These are phyloP conservation scores for Meghimatium bilineatum DNA, from an alignment of 2,888 invertebrate species.

Conservation along the genomic window DNA sequence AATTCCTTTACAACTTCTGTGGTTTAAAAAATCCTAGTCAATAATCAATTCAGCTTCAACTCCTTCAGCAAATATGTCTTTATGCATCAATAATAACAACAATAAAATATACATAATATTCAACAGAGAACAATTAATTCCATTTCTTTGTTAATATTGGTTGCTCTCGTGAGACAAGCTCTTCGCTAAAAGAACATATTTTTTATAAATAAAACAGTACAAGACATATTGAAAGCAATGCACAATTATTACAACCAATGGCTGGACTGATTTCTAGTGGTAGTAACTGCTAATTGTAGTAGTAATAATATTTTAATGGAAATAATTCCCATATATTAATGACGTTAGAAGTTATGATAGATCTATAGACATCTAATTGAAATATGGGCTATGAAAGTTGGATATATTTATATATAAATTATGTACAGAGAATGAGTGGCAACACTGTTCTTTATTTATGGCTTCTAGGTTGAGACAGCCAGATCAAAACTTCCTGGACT, in stretches of 20 bases:
- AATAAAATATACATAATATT: not conserved
- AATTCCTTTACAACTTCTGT: not conserved
- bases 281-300: not conserved
- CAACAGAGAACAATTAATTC: not conserved
- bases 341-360: slow-evolving; percentile 17
- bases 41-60: not conserved
- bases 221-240: slow-evolving; percentile 34
- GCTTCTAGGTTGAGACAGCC: not conserved
- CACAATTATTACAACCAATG: slow-evolving; percentile 38
- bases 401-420: slow-evolving; percentile 26
- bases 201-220: slow-evolving; percentile 9
- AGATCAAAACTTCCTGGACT: not conserved
- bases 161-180: not conserved
- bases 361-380: slow-evolving; percentile 19
- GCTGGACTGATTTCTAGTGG: not conserved
- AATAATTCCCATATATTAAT: slow-evolving; percentile 20
- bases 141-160: not conserved
- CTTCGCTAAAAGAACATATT: not conserved
- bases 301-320: not conserved
- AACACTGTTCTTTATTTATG: not conserved
- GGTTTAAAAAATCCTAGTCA: not conserved
- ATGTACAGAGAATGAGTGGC: not conserved
- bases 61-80: slow-evolving; percentile 6
- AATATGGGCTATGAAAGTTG: slow-evolving; percentile 16
- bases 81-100: not conserved